Evolutionary conservation across 2,888 invertebrate species (phyloP).

Genomic region (Argynnis bischoffii): DNA sequence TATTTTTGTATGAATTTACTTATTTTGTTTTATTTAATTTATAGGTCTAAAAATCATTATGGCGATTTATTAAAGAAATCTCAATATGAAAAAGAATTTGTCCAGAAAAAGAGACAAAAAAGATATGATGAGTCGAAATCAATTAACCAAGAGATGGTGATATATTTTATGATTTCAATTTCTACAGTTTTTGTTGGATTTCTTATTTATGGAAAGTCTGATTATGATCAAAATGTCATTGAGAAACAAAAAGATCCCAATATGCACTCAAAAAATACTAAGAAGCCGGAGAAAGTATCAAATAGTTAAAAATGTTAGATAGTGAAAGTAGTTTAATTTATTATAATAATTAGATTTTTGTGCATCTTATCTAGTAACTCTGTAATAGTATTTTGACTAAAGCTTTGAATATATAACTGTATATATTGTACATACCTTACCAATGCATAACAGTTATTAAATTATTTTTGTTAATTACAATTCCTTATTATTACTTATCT

Average conservation of each 20-base stretch:
- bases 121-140: slow-evolving; percentile 39
- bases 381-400: slow-evolving; percentile 7
- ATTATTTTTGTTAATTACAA: slow-evolving; percentile 32
- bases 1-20: background rate
- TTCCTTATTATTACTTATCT: slow-evolving; percentile 10
- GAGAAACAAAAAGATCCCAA: slow-evolving; percentile 22
- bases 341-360: slow-evolving; percentile 1
- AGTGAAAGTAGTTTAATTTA: background rate
- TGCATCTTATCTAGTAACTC: background rate
- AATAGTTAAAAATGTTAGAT: slow-evolving; percentile 13
- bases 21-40: slow-evolving; percentile 39
- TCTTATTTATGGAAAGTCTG: slow-evolving; percentile 52
- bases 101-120: slow-evolving; percentile 48
- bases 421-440: slow-evolving; percentile 58
- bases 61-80: slow-evolving; percentile 60
- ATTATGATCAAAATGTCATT: slow-evolving; percentile 56
- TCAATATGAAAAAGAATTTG: slow-evolving; percentile 54
- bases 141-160: slow-evolving; percentile 53
- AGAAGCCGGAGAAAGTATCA: slow-evolving; percentile 4
- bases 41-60: slow-evolving; percentile 80
- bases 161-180: slow-evolving; percentile 53
- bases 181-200: slow-evolving; percentile 51
- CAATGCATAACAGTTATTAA: slow-evolving; percentile 36
- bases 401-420: slow-evolving; percentile 41
- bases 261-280: slow-evolving; percentile 13